Base-by-base conservation (phyloP, 2,888 invertebrate species). In the Orchesella flavescens region DNA sequence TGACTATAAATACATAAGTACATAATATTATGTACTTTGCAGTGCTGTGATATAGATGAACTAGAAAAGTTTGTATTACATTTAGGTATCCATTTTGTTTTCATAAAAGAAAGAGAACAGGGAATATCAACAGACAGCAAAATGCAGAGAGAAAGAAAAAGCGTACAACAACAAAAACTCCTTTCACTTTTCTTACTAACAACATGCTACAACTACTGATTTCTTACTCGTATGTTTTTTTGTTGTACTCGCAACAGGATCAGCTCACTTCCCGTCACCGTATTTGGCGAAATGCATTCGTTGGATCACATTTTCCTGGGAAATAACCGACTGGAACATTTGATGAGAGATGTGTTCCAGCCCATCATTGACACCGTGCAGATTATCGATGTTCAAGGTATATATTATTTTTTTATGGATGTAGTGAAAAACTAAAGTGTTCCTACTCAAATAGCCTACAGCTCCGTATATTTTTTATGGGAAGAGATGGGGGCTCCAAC, bases 331-430 rank as follows among this genome's bases (percentile, higher is more conserved):
- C 91, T 97, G 87, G 93, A 93, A 87, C 94, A 94, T 87, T 94
- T 97, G 87, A 93, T 95, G 0, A 95, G 96, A 89, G 96, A 96
- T 89, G 94, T 96, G 69, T 96, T 96, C 93, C 96, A 96, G 89
- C 95, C 95, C 17, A 93, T 97, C 84, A 93, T 96, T 88, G 96
- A 97, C 90, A 96, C 96, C 0, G 92, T 97, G 13, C 92, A 94
- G 88, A 94, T 95, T 84, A 94, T 97, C 87, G 97, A 97, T 90
- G 94, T 97, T 87, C 96, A 95, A 92, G 96, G 97, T 96, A 91
- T 91, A 91, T 84, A 66, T 44, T 34, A 10, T 4, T 19, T 4
- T 10, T 59, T 4, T 59, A 21, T 21, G 59, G 2, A 59, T 55
- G n/a, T 17, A 66, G 44, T 12, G 5, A 57, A 57, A 17, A 17